Evolutionary conservation across 2,888 invertebrate species (phyloP), one percentile per base, ranked within the genome.

Genomic region (Deroplatys truncata): DNA sequence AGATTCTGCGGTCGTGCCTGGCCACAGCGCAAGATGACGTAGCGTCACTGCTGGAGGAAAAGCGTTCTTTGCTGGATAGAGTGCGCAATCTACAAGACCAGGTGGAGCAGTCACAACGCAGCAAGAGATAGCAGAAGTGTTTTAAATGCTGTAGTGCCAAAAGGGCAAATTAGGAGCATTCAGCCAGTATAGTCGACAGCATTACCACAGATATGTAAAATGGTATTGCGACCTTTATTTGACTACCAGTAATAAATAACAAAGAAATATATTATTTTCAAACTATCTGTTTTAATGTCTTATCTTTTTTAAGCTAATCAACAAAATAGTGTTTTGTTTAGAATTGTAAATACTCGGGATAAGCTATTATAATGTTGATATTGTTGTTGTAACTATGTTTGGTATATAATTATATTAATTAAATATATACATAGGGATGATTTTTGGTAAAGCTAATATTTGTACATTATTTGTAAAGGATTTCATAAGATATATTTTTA

Each of bases 11-110:
- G n/a, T 88, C 94, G 13, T 95, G 94, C 92, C 93, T 96, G 88
- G 95, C 94, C 91, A 95, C 96, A 0, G 97, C 97, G 0, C 97
- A 97, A 93, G 97, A 97, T 91, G 96, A 97, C 90, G 96, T 97
- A 0, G 95, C 95, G 13, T 94, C 94, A 88, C 93, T 97, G 91
- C 92, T 97, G 35, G 96, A 96, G 49, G 97, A 98, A 92, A 98
- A 97, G 92, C 95, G 95, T 91, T 95, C 95, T 86, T 93, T 98
- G 87, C 93, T 97, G 91, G 96, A 97, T 90, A 95, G 96, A 83
- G 94, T 97, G 91, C 95, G 95, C 83, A 94, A 95, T 35, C 93
- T 97, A 91, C 97, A 97, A 94, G 96, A 93, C 91, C 94, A 94
- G 91, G 91, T 93, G 83, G 92, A 93, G 85, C 93, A 92, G 84